Evolutionary conservation across 2,888 invertebrate species (phyloP).

Genomic region (Leptinotarsa juncta): DNA sequence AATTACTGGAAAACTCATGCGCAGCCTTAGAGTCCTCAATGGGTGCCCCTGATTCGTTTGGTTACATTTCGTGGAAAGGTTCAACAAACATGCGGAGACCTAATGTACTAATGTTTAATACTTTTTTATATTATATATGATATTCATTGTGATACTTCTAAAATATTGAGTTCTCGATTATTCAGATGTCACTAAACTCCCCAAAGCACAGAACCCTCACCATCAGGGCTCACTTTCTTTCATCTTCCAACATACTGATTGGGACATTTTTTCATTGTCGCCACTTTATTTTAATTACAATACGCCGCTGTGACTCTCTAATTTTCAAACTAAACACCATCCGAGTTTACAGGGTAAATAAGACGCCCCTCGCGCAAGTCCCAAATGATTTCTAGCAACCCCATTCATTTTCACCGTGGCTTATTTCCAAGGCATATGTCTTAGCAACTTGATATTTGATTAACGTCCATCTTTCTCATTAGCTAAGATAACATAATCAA

Average conservation of each 20-base stretch:
- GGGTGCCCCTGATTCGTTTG: no score
- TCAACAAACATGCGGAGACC: no score
- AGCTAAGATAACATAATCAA: conserved; percentile 31
- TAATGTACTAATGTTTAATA: no score
- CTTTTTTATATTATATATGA: no score
- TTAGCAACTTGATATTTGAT: conserved; percentile 31
- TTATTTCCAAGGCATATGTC: conserved; percentile 33
- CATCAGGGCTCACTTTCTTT: not conserved
- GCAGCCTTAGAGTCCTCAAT: no score
- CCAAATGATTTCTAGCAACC: conserved; percentile 29
- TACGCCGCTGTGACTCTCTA: conserved; percentile 28
- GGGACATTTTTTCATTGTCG: conserved; percentile 17
- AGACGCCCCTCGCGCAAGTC: conserved; percentile 29
- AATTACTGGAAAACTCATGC: no score
- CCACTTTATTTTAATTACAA: conserved; percentile 28
- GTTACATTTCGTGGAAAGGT: no score
- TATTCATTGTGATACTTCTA: no score
- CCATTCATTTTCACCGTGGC: conserved; percentile 25
- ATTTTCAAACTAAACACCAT: conserved; percentile 28
- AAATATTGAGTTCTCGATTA: no score
- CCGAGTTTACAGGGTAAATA: conserved; percentile 31
- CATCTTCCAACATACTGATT: conserved; percentile 1
- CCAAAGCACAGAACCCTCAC: not conserved
- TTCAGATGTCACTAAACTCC: no score
- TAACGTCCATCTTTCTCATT: conserved; percentile 26